Evolutionary conservation across 2,797 vertebrate genomes (phyloP).

Genomic region (Allobates femoralis): DNA sequence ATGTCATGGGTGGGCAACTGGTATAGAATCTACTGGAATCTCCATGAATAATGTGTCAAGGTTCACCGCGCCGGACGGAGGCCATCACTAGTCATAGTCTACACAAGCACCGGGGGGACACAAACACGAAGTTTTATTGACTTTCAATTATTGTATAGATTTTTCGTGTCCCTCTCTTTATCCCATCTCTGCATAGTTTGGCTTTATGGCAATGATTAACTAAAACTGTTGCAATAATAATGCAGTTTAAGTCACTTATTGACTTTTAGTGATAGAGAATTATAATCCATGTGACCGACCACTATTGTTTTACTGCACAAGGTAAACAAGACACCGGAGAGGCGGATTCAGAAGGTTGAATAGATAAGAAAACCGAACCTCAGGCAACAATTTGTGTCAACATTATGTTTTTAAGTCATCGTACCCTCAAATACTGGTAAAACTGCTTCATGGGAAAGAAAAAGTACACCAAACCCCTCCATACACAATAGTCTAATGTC

Average conservation of each 20-base stretch:
- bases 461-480: too few species aligned
- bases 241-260: constrained; percentile 14
- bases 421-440: not conserved
- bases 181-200: not conserved
- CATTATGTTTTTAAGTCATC: not conserved
- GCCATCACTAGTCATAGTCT: not conserved
- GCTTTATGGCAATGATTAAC: constrained; percentile 33
- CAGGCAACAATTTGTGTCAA: constrained; percentile 6
- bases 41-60: not conserved
- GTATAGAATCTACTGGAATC: not conserved
- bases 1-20: not conserved
- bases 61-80: not conserved
- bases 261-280: constrained; percentile 21
- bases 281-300: constrained; percentile 17
- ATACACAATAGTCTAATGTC: too few species aligned
- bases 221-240: constrained; percentile 25
- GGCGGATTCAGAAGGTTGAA: not conserved
- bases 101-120: not conserved
- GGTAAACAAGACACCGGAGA: constrained; percentile 17
- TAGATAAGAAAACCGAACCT: constrained; percentile 26
- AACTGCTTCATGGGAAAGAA: not conserved
- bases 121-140: not conserved
- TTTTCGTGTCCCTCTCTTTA: constrained; percentile 11
- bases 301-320: constrained; percentile 38
- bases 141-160: constrained; percentile 18